phyloP scores from a whole-genome alignment of 1,140 invertebrate species.

The Pseudomyrmex concolor region DNA sequence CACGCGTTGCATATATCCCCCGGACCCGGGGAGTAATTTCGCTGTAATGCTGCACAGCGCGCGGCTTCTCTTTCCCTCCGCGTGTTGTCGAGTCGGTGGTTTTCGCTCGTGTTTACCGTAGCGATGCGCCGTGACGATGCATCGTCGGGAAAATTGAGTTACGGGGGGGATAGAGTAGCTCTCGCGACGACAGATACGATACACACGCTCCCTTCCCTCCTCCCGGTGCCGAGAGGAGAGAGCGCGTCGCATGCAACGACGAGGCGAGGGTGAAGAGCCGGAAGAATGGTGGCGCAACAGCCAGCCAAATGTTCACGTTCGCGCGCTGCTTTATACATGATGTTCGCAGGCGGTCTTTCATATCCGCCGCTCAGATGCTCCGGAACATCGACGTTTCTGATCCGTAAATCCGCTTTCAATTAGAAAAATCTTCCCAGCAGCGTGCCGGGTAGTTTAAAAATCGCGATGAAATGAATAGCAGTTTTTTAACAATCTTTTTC shows the following conservation, averaged over 20 bases:
- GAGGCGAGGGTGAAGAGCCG: not conserved
- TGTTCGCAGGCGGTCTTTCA: not conserved
- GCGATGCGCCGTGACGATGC: slow-evolving; percentile 40
- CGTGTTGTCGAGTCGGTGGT: slow-evolving; percentile 35
- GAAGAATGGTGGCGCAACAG: not conserved
- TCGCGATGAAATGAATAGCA: too few relatives aligned
- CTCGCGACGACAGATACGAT: slow-evolving; percentile 9
- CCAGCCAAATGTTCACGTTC: slow-evolving; percentile 5
- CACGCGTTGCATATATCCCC: slow-evolving; percentile 17
- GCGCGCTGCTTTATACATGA: not conserved
- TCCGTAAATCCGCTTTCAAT: not conserved
- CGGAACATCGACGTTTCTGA: not conserved
- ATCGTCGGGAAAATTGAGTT: slow-evolving; percentile 49
- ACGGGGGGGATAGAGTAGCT: slow-evolving; percentile 11
- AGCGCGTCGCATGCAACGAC: not conserved
- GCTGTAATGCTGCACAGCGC: not conserved
- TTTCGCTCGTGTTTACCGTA: slow-evolving; percentile 45
- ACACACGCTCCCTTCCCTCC: too few relatives aligned
- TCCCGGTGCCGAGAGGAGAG: too few relatives aligned
- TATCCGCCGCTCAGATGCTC: not conserved
- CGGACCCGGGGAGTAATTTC: slow-evolving; percentile 26
- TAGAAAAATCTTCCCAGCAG: not conserved
- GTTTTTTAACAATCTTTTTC: too few relatives aligned
- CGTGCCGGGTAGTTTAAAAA: too few relatives aligned
- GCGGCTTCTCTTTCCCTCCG: not conserved